Conservation (phyloP, 2,113 vertebrate species). For the Cynocephalus volans region DNA sequence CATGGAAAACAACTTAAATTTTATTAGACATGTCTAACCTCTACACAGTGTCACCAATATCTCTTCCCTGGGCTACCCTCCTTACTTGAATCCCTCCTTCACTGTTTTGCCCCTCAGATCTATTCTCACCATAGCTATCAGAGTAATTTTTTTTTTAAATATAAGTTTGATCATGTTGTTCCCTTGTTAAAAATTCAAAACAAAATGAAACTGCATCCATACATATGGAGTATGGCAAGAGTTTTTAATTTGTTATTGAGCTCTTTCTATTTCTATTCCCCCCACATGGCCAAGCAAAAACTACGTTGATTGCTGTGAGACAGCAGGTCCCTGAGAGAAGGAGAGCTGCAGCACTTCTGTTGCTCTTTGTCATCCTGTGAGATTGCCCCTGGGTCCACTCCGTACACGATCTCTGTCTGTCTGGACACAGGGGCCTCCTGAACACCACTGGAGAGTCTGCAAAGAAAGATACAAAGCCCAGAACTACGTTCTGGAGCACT, state of each 20-base stretch:
- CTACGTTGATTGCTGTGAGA: neutral
- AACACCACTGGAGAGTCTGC: neutral
- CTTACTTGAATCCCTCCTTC: neutral
- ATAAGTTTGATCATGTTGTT: neutral
- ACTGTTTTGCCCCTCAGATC: neutral
- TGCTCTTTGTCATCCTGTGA: neutral
- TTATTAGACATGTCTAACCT: neutral
- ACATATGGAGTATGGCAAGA: neutral
- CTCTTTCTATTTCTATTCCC: neutral
- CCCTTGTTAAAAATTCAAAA: neutral
- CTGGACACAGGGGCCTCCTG: accelerated
- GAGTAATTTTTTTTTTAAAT: neutral
- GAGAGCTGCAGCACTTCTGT: too few relatives aligned
- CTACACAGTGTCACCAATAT: neutral
- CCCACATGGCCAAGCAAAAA: neutral
- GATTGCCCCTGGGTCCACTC: accelerated
- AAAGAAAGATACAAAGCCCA: neutral
- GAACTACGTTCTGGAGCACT: neutral
- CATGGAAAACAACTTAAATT: neutral
- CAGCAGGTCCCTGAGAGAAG: neutral
- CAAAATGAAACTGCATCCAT: neutral
- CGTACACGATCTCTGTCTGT: neutral
- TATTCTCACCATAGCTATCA: neutral
- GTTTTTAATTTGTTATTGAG: neutral
- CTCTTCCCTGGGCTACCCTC: neutral